phyloP scores from a whole-genome alignment of 2,888 invertebrate species.

The Drosophila anomelani region DNA sequence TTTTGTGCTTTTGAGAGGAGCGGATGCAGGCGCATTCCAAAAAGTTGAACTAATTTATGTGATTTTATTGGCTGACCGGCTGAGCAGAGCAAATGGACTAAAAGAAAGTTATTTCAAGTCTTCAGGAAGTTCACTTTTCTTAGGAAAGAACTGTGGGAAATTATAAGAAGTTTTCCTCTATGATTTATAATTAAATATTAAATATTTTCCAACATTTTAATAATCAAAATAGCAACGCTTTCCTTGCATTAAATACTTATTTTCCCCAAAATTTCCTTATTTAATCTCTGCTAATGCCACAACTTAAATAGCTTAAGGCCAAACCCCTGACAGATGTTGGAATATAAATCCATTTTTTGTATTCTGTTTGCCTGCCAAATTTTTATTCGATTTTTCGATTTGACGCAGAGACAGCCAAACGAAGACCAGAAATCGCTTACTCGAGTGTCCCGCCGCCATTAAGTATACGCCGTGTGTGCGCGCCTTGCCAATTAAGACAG shows the following conservation, averaged over 20 bases:
- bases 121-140: conserved; percentile 44
- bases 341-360: conserved; percentile 22
- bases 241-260: neutral
- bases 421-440: conserved; percentile 21
- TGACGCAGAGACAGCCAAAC: conserved; percentile 25
- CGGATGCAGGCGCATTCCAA: conserved; percentile 61
- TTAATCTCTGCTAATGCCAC: conserved; percentile 18
- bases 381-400: conserved; percentile 8
- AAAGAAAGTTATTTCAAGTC: conserved; percentile 50
- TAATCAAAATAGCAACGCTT: no score
- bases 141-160: conserved; percentile 1
- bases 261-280: neutral
- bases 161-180: no score
- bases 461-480: conserved; percentile 36
- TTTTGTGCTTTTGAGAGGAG: conserved; percentile 24
- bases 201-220: no score
- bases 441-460: conserved; percentile 36
- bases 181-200: no score
- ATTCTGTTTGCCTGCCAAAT: conserved; percentile 5
- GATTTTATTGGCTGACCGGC: conserved; percentile 45
- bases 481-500: conserved; percentile 40
- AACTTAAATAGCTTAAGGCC: conserved; percentile 15
- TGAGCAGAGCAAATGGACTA: conserved; percentile 23
- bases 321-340: conserved; percentile 22
- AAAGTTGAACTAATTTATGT: conserved; percentile 55